Base-by-base conservation (phyloP, 2,113 vertebrate genomes). In the Meles meles region DNA sequence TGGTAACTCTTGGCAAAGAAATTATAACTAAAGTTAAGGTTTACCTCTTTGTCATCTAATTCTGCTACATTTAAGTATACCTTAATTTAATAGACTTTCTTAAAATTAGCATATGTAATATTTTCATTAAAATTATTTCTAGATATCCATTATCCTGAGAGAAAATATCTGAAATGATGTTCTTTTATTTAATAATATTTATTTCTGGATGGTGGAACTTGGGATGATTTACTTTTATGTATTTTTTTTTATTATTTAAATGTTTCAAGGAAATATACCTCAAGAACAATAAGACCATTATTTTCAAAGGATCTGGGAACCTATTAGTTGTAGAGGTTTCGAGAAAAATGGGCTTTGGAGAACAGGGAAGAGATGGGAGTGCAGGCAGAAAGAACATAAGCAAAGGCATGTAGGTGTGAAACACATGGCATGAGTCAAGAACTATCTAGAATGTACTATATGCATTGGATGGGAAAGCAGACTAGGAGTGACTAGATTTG, bases 11-110 rank as follows among this genome's bases (percentile, higher is more conserved):
- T 94, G 39, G 14, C 92, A 42, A 93, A 93, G 39, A 88, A 96
- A 91, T 93, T 91, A 47, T 71, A 71, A 65, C 69, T 91, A 29
- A 83, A 79, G 52, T 92, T 94, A 92, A 92, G 44, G 84, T 84
- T 96, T 89, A 96, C 34, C 72, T 88, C 11, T 84, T 29, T 61
- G 2, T 89, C 15, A 55, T 92, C 57, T 94, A 82, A 83, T 89
- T 93, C 55, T 76, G 23, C 76, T 80, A 93, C 69, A 94, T 86
- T 82, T 34, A 69, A 86, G 23, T 59, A 61, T 77, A 91, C 37
- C 57, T 91, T 81, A 80, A 88, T 95, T 86, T 95, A 69, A 87
- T 74, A 76, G 42, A 55, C 83, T 87, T 79, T 65, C 10, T 91
- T 96, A 69, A 61, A 96, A 79, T 93, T 74, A 84, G 44, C 77